Conservation (phyloP, 2,888 invertebrate species). For the Phrixothrix hirtus region DNA sequence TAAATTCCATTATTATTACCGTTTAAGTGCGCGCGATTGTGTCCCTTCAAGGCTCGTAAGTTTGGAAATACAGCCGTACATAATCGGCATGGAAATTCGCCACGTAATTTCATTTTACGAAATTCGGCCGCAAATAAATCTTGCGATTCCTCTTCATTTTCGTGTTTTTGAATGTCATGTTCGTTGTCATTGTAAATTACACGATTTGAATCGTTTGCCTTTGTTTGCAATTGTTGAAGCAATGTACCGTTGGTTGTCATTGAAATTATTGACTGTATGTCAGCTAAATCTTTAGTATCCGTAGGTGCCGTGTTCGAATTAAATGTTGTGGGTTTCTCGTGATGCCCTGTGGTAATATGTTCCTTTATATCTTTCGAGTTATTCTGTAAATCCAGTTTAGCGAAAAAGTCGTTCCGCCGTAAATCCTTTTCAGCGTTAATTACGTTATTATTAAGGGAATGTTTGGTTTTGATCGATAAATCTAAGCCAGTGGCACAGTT, state of each 20-base stretch:
- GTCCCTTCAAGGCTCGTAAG: slow-evolving; percentile 85
- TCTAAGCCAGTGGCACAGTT: slow-evolving; percentile 56
- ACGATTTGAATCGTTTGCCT: slow-evolving; percentile 53
- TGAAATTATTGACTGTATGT: slow-evolving; percentile 81
- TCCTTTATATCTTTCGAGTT: slow-evolving; percentile 58
- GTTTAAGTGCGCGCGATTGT: slow-evolving; percentile 83
- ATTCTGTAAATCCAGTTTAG: slow-evolving; percentile 76
- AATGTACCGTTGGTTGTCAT: slow-evolving; percentile 73
- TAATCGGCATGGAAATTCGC: slow-evolving; percentile 88
- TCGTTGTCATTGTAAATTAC: slow-evolving; percentile 21
- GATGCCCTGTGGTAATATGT: not conserved
- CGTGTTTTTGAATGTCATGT: slow-evolving; percentile 36
- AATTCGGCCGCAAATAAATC: slow-evolving; percentile 84
- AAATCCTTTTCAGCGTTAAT: slow-evolving; percentile 62
- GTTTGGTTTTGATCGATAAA: slow-evolving; percentile 41
- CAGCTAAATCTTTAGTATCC: slow-evolving; percentile 77
- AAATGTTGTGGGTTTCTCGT: slow-evolving; percentile 40
- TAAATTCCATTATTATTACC: slow-evolving; percentile 78
- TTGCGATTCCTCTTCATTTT: slow-evolving; percentile 69
- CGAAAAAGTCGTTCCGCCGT: slow-evolving; percentile 78
- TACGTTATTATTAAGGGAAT: slow-evolving; percentile 34
- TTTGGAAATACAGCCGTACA: slow-evolving; percentile 88
- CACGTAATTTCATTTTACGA: slow-evolving; percentile 85
- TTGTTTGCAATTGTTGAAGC: slow-evolving; percentile 64
- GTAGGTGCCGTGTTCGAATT: slow-evolving; percentile 29